These are phyloP conservation scores for Chalcis sispes DNA, from an alignment of 2,888 invertebrate genomes.

Conservation along the genomic window DNA sequence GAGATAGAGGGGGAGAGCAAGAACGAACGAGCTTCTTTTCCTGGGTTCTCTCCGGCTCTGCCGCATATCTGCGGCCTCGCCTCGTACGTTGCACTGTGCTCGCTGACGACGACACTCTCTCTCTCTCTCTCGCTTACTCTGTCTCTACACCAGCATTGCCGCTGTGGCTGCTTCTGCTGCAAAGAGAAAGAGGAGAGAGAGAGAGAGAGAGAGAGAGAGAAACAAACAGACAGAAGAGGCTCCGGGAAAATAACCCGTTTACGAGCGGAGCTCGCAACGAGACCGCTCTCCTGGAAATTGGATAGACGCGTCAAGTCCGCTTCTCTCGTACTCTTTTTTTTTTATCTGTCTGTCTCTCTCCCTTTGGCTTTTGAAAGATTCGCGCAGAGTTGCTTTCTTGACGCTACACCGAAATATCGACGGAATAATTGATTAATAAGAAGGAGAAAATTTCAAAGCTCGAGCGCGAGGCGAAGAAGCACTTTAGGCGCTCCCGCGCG, in stretches of 20 bases:
- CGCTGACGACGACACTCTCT: conserved; percentile 34
- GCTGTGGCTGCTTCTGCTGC: too few relatives aligned
- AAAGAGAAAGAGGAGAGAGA: neutral
- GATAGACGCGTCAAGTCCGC: conserved; percentile 10
- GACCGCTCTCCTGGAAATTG: conserved; percentile 43
- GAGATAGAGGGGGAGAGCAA: neutral
- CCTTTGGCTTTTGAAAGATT: too few relatives aligned
- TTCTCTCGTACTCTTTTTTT: too few relatives aligned
- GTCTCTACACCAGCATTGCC: neutral
- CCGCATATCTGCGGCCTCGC: conserved; percentile 55
- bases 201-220: too few relatives aligned
- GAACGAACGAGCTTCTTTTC: conserved; percentile 51
- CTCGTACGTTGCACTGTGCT: conserved; percentile 55
- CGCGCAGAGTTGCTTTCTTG: too few relatives aligned
- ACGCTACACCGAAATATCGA: conserved; percentile 13
- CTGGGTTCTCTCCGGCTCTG: conserved; percentile 38
- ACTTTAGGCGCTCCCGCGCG: too few relatives aligned
- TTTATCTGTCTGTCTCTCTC: too few relatives aligned
- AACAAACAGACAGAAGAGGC: conserved; percentile 4
- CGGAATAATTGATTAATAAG: neutral
- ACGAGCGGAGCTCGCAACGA: conserved; percentile 23
- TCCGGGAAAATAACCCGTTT: conserved; percentile 55
- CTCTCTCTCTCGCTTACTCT: conserved; percentile 8
- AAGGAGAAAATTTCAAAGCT: too few relatives aligned
- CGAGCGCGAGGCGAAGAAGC: too few relatives aligned